These are phyloP conservation scores for Hofmannophila pseudospretella DNA, from an alignment of 2,888 invertebrate genomes.

Conservation along the genomic window DNA sequence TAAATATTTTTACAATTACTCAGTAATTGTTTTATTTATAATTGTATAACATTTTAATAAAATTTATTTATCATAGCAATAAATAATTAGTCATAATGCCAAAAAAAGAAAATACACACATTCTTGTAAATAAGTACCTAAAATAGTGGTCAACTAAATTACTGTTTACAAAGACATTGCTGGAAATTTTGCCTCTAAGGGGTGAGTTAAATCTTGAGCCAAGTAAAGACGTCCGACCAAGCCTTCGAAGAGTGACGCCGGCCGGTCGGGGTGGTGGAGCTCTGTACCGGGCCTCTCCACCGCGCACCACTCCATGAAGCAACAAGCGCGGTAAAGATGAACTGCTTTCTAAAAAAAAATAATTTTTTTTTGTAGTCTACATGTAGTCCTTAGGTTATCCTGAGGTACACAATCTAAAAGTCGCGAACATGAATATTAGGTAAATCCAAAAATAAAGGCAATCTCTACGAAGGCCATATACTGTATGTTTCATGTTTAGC, in stretches of 20 bases:
- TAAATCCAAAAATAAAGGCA: too few relatives aligned
- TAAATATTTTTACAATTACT: constrained; percentile 37
- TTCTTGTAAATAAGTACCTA: too few relatives aligned
- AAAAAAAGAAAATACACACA: too few relatives aligned
- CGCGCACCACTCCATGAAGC: constrained; percentile 90
- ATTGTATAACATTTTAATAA: not conserved
- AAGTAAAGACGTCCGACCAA: constrained; percentile 87
- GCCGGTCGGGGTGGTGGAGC: constrained; percentile 85
- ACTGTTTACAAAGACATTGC: constrained; percentile 41
- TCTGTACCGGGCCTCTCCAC: constrained; percentile 83
- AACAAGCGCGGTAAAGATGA: constrained; percentile 85
- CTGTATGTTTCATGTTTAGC: too few relatives aligned
- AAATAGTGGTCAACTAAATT: too few relatives aligned
- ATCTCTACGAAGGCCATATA: too few relatives aligned
- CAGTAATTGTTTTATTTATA: constrained; percentile 7
- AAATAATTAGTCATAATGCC: too few relatives aligned
- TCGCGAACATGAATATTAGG: too few relatives aligned
- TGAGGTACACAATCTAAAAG: not conserved
- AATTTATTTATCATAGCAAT: too few relatives aligned
- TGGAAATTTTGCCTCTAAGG: constrained; percentile 84
- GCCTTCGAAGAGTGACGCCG: constrained; percentile 91
- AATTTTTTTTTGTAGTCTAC: too few relatives aligned
- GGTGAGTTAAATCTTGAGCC: constrained; percentile 82
- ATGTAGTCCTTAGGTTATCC: not conserved
- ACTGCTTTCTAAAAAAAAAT: constrained; percentile 76